Base-by-base conservation (phyloP, 2,113 vertebrate genomes). In the Hypomesus transpacificus region DNA sequence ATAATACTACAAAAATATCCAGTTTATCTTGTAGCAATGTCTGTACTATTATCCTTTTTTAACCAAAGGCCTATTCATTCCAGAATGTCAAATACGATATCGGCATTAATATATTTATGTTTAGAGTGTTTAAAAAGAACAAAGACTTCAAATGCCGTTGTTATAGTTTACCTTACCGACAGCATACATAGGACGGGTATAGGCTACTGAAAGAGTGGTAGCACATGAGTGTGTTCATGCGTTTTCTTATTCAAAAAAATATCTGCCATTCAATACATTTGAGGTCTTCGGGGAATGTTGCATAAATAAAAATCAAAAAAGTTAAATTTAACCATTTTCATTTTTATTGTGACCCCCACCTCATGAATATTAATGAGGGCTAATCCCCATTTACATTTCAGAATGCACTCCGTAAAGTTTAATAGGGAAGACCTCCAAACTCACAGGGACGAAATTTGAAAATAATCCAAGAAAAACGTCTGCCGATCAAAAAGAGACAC, bases 331-430 rank as follows among this genome's bases (percentile, higher is more conserved):
- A 82, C 77, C 69, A 76, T 83, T 91, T 89, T 74, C 75, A 85
- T 87, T 90, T 46, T 89, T 86, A 85, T 82, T 84, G 73, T 86
- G 80, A 85, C 58, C 65, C 80, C 70, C 73, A 76, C 58, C 89
- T 93, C 88, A 92, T 93, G 88, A 92, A 92, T 93, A 93, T 92
- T 89, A 89, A 94, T 91, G 86, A 71, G 71, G 64, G 82, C 85
- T 88, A 90, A 91, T 92, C 87, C 91, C 91, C 89, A 91, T 87
- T 90, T 89, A 89, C 87, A 90, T 92, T 91, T 90, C 87, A 89
- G 88, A 88, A 89, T 88, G 90, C 89, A 88, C 88, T 87, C 89
- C 86, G 89, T 90, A 89, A 90, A 93, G 91, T 93, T 93, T 91
- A 90, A 88, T 87, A 66, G 82, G 85, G 68, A 82, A 69, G 87